Evolutionary conservation across 2,797 vertebrate species (phyloP), one percentile per base, ranked within the genome.

Genomic region (Falco rusticolus): DNA sequence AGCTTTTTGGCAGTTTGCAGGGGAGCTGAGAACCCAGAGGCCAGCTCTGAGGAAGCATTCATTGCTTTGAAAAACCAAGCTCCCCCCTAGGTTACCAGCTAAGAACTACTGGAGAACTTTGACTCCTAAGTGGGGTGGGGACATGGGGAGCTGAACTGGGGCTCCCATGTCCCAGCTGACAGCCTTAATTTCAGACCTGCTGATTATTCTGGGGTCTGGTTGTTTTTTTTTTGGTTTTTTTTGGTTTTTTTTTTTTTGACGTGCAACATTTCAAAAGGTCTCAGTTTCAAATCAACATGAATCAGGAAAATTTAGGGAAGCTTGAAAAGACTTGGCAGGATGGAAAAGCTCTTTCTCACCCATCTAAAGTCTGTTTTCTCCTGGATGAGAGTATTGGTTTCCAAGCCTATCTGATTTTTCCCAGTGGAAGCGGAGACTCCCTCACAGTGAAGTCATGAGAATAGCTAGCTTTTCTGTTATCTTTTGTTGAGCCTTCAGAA

Each of bases 371-470:
- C 39, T 93, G 51, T 87, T 93, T 93, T 89, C 78, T 89, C 53
- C 84, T 89, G 90, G 71, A 66, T 90, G 60, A 91, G 22, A 83
- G 33, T 14, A 80, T 71, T 84, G 53, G 56, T 89, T 93, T 92
- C 83, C 28, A 64, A 82, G 84, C 84, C 87, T 94, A 96, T 92
- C 96, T 94, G 57, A 69, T 89, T 82, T 91, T 95, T 93, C 81
- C 57, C 78, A 89, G 87, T 87, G 60, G 81, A 92, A 89, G 16
- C 77, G 86, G 90, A 91, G 71, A 37, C 84, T 96, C 64, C 90
- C 83, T 81, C 56, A 60, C 21, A 87, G 48, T 70, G 78, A 87
- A 92, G 51, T 37, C 31, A 80, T 87, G 37, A 96, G 84, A 89
- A 84, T 83, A 96, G 37, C 37, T 95, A 87, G 56, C 31, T 77